A percentile compares a stretch with the other conserved stretches of the same genome.
phyloP scores from a whole-genome alignment of 2,113 vertebrate genomes.

The Tautogolabrus adspersus region DNA sequence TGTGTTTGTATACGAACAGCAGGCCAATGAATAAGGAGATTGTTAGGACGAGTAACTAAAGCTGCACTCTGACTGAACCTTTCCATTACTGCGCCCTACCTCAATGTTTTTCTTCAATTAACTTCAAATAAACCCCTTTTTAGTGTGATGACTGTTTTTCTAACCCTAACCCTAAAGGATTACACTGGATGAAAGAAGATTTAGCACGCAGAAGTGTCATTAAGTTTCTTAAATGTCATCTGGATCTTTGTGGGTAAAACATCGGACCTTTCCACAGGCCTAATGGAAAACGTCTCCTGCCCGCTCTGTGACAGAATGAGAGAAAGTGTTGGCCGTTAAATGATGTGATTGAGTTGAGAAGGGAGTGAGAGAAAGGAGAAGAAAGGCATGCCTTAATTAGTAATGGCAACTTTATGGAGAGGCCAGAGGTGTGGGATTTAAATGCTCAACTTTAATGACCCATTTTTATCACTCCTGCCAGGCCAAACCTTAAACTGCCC shows the following conservation, averaged over 20 bases:
- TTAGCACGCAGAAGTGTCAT: conserved; percentile 24
- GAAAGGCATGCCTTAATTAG: conserved; percentile 73
- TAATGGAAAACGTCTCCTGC: conserved; percentile 55
- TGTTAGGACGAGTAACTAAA: conserved; percentile 40
- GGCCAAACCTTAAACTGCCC: conserved; percentile 42
- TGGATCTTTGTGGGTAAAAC: conserved; percentile 52
- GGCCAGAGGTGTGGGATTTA: conserved; percentile 52
- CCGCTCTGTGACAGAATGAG: conserved; percentile 34
- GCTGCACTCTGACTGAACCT: conserved; percentile 27
- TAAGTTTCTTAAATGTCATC: conserved; percentile 55
- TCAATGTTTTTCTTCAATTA: conserved; percentile 33
- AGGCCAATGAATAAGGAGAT: conserved; percentile 39
- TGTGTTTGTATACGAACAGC: conserved; percentile 34
- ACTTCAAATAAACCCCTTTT: conserved; percentile 29
- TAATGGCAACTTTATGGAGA: conserved; percentile 62
- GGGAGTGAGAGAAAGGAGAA: conserved; percentile 39
- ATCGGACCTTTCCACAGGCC: conserved; percentile 46
- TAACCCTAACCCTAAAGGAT: no score
- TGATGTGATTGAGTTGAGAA: conserved; percentile 45
- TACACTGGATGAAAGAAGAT: conserved; percentile 8
- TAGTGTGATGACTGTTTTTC: conserved; percentile 29
- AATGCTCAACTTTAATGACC: conserved; percentile 59
- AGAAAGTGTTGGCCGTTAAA: conserved; percentile 58
- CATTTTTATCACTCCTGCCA: conserved; percentile 62
- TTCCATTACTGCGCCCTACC: conserved; percentile 7